Percentiles rank a stretch among this genome's conserved stretches.
Evolutionary conservation across 2,888 invertebrate species (phyloP).

Genomic region (Conchocele bisecta): DNA sequence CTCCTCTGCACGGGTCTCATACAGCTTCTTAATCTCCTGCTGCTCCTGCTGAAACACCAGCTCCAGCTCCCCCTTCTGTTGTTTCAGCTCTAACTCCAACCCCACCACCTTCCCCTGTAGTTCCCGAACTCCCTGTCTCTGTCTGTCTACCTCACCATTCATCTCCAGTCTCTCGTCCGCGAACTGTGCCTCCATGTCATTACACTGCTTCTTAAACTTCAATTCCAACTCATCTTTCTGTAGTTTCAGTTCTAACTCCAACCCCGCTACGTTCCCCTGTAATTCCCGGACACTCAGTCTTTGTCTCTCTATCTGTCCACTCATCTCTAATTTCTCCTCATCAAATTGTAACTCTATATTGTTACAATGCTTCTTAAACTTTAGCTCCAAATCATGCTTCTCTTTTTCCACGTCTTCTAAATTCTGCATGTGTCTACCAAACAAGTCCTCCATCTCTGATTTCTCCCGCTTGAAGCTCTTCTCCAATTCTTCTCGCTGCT

Average conservation of each 20-base stretch:
- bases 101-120: conserved; percentile 41
- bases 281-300: conserved; percentile 42
- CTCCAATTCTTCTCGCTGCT: conserved; percentile 39
- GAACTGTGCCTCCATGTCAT: conserved; percentile 23
- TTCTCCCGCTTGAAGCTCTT: conserved; percentile 18
- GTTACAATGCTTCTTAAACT: conserved; percentile 24
- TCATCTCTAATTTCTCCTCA: conserved; percentile 23
- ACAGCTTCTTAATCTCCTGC: conserved; percentile 52
- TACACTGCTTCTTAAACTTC: conserved; percentile 33
- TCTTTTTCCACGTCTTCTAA: conserved; percentile 54
- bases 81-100: conserved; percentile 50
- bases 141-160: conserved; percentile 25
- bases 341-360: conserved; percentile 24
- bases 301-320: conserved; percentile 33
- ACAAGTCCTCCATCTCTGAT: conserved; percentile 50
- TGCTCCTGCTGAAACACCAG: conserved; percentile 50
- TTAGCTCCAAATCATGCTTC: conserved; percentile 45
- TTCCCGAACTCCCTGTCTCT: conserved; percentile 39
- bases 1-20: conserved; percentile 45
- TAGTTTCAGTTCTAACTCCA: conserved; percentile 54
- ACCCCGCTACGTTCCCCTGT: conserved; percentile 46
- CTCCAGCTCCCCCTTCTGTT: conserved; percentile 52
- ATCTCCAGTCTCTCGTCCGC: conserved; percentile 17
- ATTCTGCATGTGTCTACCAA: conserved; percentile 49
- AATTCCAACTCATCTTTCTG: conserved; percentile 56